Base-by-base conservation (phyloP, 2,113 vertebrate species). In the Lasiurus borealis region DNA sequence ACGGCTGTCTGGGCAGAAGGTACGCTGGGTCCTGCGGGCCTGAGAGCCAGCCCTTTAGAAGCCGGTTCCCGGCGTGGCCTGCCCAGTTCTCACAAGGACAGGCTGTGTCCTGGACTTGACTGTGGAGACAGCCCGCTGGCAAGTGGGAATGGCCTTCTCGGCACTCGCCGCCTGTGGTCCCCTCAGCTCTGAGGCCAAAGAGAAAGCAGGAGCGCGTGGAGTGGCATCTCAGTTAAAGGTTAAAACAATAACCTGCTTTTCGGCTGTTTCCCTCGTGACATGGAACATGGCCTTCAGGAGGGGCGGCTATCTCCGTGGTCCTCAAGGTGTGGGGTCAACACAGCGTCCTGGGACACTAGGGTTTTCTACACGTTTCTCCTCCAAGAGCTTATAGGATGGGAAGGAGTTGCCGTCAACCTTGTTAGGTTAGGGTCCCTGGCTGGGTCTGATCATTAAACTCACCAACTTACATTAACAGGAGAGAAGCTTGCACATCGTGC, bases 71-170 rank as follows among this genome's bases (percentile, higher is more conserved):
- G 66, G n/a, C 44, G 4, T 18, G 4, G 3, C 21, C 14, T 34
- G 21, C 71, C 76, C 48, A 3, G 10, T 18, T 72, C 59, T 72
- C 52, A 48, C 15, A 76, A 82, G 85, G 59, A 71, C 81, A 68
- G 71, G 18, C 77, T 94, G 76, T 95, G 50, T 93, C 57, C 18
- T 40, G 48, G 31, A 16, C 3, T 88, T 94, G 88, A 71, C 59
- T 40, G 25, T 2, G 15, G 9, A 66, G 54, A 84, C 21, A 16
- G 29, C 11, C 52, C 15, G 13, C 13, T 86, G 80, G 57, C 64
- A 81, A 23, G 0, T 14, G 21, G 18, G 46, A 48, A 44, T 6
- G 23, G 36, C 7, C 16, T 85, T 76, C 31, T 57, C 29, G 54
- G 83, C 27, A 23, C 40, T 27, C 57, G 19, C 2, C 48, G 8